Percentiles rank a stretch among this genome's conserved stretches.
Evolutionary conservation across 2,797 vertebrate genomes (phyloP).

Genomic region (Florisuga fusca): DNA sequence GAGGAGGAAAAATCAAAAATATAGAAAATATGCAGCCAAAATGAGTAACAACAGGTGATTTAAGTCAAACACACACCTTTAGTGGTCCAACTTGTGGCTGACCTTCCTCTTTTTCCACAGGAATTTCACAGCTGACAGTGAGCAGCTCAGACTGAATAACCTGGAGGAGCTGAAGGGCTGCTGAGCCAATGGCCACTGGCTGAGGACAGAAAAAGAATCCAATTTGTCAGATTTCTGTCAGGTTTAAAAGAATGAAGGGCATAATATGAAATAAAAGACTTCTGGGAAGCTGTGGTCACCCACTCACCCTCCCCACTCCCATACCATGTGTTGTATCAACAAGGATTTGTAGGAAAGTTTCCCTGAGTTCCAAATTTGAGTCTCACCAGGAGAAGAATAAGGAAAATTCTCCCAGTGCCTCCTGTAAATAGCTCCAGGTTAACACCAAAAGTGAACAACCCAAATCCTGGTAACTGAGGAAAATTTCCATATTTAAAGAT

Average conservation of each 20-base stretch:
- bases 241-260: background rate
- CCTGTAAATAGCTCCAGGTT: background rate
- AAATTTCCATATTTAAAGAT: background rate
- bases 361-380: background rate
- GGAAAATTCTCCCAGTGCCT: background rate
- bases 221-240: background rate
- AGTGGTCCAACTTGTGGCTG: constrained; percentile 82
- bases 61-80: constrained; percentile 78
- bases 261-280: background rate
- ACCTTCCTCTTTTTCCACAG: constrained; percentile 77
- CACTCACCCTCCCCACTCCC: background rate
- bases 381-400: background rate
- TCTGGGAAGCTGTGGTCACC: background rate
- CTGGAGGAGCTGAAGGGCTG: constrained; percentile 79
- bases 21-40: background rate
- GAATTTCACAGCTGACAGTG: constrained; percentile 78
- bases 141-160: constrained; percentile 84
- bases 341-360: background rate
- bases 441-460: background rate
- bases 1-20: background rate
- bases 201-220: constrained; percentile 59
- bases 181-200: constrained; percentile 85
- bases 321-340: accelerated
- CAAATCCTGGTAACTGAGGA: background rate
- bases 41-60: background rate